Conservation (phyloP, 2,888 invertebrate genomes). For the Ariolimax columbianus region DNA sequence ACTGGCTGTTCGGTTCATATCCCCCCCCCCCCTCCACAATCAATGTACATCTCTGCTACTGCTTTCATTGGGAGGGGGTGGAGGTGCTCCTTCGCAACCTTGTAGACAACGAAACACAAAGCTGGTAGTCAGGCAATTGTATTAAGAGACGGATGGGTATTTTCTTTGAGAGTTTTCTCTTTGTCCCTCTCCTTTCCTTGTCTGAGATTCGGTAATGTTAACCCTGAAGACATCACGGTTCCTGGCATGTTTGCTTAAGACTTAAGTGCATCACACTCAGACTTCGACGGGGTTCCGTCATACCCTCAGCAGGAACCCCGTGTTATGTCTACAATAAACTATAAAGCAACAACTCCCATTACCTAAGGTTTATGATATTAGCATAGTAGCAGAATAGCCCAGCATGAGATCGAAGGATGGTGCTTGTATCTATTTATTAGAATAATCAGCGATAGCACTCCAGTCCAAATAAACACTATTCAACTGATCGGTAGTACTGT, state of each 20-base stretch:
- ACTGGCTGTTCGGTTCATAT: background rate
- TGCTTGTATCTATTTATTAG: background rate
- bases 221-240: background rate
- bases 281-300: background rate
- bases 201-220: background rate
- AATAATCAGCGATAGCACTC: background rate
- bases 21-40: background rate
- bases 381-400: background rate
- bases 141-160: constrained; percentile 5
- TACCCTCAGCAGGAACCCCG: background rate
- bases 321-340: background rate
- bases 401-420: constrained; percentile 2
- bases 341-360: background rate
- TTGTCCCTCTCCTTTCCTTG: background rate
- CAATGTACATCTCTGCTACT: background rate
- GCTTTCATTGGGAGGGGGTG: background rate
- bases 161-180: background rate
- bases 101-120: constrained; percentile 2
- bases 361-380: constrained; percentile 26
- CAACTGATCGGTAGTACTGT: background rate
- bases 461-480: background rate
- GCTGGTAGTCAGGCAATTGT: background rate
- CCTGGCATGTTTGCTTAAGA: constrained; percentile 32
- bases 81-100: background rate
- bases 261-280: background rate